Evolutionary conservation across 2,113 vertebrate genomes (phyloP).

Genomic region (Pituophis catenifer): DNA sequence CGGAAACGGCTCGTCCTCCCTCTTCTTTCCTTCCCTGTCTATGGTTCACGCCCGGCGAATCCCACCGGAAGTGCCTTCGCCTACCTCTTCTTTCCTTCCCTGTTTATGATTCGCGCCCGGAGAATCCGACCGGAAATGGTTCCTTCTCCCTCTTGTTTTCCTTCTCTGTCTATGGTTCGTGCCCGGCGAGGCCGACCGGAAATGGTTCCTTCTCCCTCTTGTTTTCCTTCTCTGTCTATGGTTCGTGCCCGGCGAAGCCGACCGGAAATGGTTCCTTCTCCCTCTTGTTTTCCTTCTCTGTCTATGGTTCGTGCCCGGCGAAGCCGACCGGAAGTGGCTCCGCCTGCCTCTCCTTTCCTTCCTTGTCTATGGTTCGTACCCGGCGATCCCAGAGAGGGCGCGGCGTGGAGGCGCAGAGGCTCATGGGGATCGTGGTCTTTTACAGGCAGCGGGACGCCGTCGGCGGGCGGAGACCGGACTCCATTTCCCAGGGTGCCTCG

Average conservation of each 20-base stretch:
- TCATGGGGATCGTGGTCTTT: neutral
- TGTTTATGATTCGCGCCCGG: neutral
- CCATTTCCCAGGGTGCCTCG: neutral
- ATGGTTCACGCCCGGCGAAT: neutral
- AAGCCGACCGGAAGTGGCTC: too few species aligned
- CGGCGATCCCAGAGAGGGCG: neutral
- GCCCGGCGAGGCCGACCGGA: neutral
- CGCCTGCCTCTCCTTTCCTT: neutral
- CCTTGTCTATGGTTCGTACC: neutral
- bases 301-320: neutral
- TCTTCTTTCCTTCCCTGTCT: neutral
- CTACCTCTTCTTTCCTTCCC: neutral
- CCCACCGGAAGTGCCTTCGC: too few species aligned
- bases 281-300: too few species aligned
- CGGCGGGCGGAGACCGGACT: neutral
- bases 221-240: neutral
- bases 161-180: neutral
- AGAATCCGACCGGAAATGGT: accelerated
- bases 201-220: too few species aligned
- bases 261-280: too few species aligned
- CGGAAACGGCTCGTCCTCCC: neutral
- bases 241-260: too few species aligned
- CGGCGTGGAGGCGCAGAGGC: neutral
- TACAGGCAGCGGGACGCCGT: neutral
- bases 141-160: too few species aligned